Evolutionary conservation across 1,140 invertebrate genomes (phyloP), one percentile per base, ranked within the genome.

Genomic region (Platyscapa corneri): DNA sequence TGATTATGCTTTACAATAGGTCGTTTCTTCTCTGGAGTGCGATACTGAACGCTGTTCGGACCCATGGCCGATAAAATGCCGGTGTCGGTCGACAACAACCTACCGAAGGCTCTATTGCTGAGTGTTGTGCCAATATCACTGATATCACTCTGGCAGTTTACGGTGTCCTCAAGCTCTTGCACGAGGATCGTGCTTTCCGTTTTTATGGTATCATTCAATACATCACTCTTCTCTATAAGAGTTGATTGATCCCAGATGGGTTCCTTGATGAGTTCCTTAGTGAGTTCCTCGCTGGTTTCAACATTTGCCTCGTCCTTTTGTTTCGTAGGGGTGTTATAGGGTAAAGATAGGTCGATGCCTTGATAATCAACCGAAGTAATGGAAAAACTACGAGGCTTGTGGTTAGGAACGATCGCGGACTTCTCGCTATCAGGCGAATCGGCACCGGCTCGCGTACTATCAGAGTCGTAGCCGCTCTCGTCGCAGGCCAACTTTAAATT

Each of bases 381-480:
- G 8, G 92, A 93, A 37, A 90, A 90, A 56, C 90, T 92, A 65
- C 88, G 91, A 6, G 83, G 87, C 85, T 89, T 93, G 67, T 83
- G 86, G 87, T 88, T 90, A 74, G 78, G 84, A 86, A 53, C 90
- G 86, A 39, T 88, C 39, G 72, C 88, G 10, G 83, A 89, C 34
- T 93, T 89, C 56, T 89, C 92, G 56, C 91, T 92, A 72, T 93
- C 92, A 0, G 94, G 95, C 2, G 94, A 95, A 87, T 95, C 94
- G 16, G 94, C 92, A 23, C 94, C 94, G 0, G 94, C 93, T 88
- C 95, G 91, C 0, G 95, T 95, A 16, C 95, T 95, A 87, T 96
- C 95, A 37, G 95, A 95, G 82, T 95, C 95, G 88, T 96, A 96
- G 16, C 95, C 95, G 83, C 95, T 95, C 87, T 96, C 95, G 86